These are phyloP conservation scores for Mustela lutreola DNA, from an alignment of 2,113 vertebrate genomes.

Conservation along the genomic window DNA sequence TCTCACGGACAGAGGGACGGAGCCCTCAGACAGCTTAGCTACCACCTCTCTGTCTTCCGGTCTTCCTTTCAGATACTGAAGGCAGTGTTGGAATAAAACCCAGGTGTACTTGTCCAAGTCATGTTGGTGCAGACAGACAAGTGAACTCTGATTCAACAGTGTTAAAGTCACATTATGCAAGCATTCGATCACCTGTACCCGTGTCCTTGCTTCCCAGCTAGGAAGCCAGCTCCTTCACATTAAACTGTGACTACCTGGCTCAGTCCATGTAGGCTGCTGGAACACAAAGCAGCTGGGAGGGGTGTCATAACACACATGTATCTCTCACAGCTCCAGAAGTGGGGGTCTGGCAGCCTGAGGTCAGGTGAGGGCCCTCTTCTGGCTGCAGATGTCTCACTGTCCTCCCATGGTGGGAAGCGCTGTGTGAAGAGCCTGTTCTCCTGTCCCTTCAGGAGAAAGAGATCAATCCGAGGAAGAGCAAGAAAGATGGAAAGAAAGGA, in stretches of 20 bases:
- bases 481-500: background rate
- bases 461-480: background rate
- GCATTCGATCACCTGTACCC: background rate
- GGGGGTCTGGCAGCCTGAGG: background rate
- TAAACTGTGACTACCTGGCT: rapidly evolving
- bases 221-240: background rate
- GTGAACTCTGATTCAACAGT: background rate
- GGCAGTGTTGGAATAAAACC: background rate
- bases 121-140: background rate
- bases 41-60: background rate
- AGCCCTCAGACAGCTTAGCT: background rate
- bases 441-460: background rate
- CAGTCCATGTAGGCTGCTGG: background rate
- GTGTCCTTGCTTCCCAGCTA: background rate
- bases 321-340: background rate
- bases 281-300: background rate
- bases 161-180: background rate
- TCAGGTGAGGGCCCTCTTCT: background rate
- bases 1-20: background rate
- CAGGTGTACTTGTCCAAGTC: background rate
- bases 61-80: background rate
- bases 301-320: background rate
- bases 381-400: background rate
- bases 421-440: background rate
- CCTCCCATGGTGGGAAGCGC: rapidly evolving